Percentiles rank a stretch among this genome's conserved stretches.
These are phyloP conservation scores for Pinna nobilis DNA, from an alignment of 1,140 invertebrate genomes.

Conservation along the genomic window DNA sequence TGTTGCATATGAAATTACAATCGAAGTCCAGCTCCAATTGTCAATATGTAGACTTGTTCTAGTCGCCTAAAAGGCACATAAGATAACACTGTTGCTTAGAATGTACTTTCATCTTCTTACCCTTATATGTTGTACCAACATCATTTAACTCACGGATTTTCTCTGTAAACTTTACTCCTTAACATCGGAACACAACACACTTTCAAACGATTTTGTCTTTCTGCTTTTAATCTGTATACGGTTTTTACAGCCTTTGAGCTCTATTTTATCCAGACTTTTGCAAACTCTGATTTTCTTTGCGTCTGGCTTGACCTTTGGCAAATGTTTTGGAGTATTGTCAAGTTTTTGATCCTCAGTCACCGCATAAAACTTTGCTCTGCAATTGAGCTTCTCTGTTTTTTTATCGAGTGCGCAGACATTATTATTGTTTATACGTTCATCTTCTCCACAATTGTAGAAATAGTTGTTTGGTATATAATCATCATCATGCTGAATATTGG, in stretches of 20 bases:
- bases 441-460: constrained; percentile 1
- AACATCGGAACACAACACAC: not conserved
- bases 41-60: not conserved
- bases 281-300: constrained; percentile 9
- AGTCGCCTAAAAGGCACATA: not conserved
- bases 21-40: not conserved
- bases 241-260: constrained; percentile 12
- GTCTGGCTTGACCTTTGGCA: not conserved
- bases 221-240: constrained; percentile 13
- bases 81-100: not conserved
- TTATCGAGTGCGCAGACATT: not conserved
- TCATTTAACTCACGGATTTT: too few species aligned
- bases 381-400: not conserved
- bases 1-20: not conserved
- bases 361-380: constrained; percentile 5
- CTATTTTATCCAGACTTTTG: constrained; percentile 11
- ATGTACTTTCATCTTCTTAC: not conserved
- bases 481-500: constrained; percentile 35
- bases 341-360: not conserved
- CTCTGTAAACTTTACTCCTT: too few species aligned
- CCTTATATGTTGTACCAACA: constrained; percentile 9
- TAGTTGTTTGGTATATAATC: constrained; percentile 21
- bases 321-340: not conserved
- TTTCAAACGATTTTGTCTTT: constrained; percentile 16
- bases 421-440: too few species aligned